phyloP scores from a whole-genome alignment of 2,888 invertebrate genomes.

The Epinotia bilunana region DNA sequence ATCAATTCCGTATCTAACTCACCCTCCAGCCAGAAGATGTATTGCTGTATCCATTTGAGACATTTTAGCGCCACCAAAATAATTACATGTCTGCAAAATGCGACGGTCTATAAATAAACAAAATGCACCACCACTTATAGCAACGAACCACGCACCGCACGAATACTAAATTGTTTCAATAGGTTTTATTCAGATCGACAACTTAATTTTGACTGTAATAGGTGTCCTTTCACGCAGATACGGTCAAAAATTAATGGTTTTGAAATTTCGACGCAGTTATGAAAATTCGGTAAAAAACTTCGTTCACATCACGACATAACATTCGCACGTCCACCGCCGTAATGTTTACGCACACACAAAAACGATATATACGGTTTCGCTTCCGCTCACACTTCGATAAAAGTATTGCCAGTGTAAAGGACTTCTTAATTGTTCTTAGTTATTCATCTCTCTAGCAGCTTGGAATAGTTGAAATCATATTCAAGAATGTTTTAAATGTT shows the following conservation, averaged over 20 bases:
- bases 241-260: constrained; percentile 9
- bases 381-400: constrained; percentile 17
- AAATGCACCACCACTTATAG: constrained; percentile 73
- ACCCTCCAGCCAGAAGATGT: constrained; percentile 98
- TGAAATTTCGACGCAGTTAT: constrained; percentile 39
- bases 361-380: not conserved
- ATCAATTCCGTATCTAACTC: constrained; percentile 74
- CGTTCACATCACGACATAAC: constrained; percentile 43
- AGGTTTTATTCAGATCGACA: constrained; percentile 2
- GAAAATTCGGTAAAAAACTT: constrained; percentile 41
- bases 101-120: constrained; percentile 84
- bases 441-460: not conserved
- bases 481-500: not conserved
- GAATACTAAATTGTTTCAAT: constrained; percentile 23
- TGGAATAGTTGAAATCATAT: not conserved
- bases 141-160: constrained; percentile 57
- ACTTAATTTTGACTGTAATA: constrained; percentile 13
- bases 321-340: constrained; percentile 40
- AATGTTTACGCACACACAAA: constrained; percentile 44
- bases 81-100: constrained; percentile 83
- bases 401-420: constrained; percentile 4
- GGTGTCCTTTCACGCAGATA: constrained; percentile 14
- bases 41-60: constrained; percentile 94
- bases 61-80: constrained; percentile 82
- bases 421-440: not conserved